Evolutionary conservation across 2,888 invertebrate species (phyloP).

Genomic region (Lysandra coridon): DNA sequence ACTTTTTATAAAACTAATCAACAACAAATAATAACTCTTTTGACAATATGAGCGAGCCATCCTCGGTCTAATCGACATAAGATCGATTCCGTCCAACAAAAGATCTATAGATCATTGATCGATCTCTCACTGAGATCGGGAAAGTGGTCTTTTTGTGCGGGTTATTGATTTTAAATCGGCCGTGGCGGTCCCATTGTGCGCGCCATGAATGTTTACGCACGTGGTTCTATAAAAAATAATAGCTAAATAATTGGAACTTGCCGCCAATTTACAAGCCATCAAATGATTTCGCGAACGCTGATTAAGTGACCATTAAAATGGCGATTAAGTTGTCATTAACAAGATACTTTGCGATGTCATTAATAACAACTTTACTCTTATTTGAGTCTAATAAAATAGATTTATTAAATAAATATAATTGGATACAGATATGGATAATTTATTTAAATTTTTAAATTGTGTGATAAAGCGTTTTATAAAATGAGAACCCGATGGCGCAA

Average conservation of each 20-base stretch:
- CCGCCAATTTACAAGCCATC: conserved; percentile 15
- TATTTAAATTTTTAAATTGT: too few relatives aligned
- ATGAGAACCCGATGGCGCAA: too few relatives aligned
- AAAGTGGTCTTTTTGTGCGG: conserved; percentile 67
- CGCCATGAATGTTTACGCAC: conserved; percentile 49
- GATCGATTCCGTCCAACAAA: conserved; percentile 73
- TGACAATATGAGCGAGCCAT: conserved; percentile 53
- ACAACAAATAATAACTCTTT: conserved; percentile 47
- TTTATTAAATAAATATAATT: too few relatives aligned
- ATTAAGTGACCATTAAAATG: conserved; percentile 11
- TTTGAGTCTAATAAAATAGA: neutral
- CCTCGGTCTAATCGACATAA: conserved; percentile 65
- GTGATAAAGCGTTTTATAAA: too few relatives aligned
- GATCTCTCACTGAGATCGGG: conserved; percentile 73
- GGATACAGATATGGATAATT: too few relatives aligned
- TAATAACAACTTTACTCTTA: too few relatives aligned
- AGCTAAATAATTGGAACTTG: conserved; percentile 34
- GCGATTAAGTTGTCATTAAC: neutral
- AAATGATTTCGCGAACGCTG: neutral
- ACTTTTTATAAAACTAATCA: conserved; percentile 49
- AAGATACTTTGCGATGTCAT: neutral
- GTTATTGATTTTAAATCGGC: conserved; percentile 75
- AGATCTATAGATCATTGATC: conserved; percentile 71
- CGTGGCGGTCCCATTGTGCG: conserved; percentile 59
- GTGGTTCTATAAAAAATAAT: conserved; percentile 39